A percentile compares a stretch with the other conserved stretches of the same genome.
Conservation (phyloP, 2,797 vertebrate genomes). For the Eulemur albifrons region DNA sequence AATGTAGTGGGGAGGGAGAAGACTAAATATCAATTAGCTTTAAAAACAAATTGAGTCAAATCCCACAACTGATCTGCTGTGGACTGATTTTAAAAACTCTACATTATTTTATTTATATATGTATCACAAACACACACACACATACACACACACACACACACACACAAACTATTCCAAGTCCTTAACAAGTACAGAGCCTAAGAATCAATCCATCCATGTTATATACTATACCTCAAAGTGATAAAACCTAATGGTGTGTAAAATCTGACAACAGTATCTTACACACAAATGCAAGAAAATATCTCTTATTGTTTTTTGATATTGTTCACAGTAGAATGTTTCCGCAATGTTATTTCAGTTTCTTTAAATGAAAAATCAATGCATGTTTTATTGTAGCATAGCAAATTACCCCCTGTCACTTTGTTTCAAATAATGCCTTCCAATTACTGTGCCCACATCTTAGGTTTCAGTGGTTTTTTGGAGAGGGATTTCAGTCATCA, state of each 20-base stretch:
- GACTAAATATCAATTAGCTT: slow-evolving; percentile 14
- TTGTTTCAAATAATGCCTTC: slow-evolving; percentile 65
- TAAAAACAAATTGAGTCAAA: slow-evolving; percentile 64
- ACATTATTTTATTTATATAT: background rate
- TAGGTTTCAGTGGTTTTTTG: slow-evolving; percentile 57
- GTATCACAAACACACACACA: background rate
- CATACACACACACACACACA: fast-evolving
- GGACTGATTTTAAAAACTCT: background rate
- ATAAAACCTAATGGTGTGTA: background rate
- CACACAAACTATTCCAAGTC: background rate
- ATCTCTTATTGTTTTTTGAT: slow-evolving; percentile 29
- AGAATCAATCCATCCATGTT: slow-evolving; percentile 37
- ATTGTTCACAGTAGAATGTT: slow-evolving; percentile 55
- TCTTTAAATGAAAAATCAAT: slow-evolving; percentile 62
- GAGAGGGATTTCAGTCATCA: slow-evolving; percentile 50
- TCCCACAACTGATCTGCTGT: background rate
- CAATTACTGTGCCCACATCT: slow-evolving; percentile 25
- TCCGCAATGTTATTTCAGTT: slow-evolving; percentile 34
- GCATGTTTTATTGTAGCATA: slow-evolving; percentile 27
- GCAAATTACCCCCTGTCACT: slow-evolving; percentile 52
- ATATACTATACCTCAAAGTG: slow-evolving; percentile 15
- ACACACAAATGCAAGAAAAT: slow-evolving; percentile 37
- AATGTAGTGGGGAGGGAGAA: slow-evolving; percentile 44
- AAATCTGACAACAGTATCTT: slow-evolving; percentile 30
- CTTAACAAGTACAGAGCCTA: slow-evolving; percentile 51